Conservation (phyloP, 2,888 invertebrate species). For the Lamellibrachia satsuma region DNA sequence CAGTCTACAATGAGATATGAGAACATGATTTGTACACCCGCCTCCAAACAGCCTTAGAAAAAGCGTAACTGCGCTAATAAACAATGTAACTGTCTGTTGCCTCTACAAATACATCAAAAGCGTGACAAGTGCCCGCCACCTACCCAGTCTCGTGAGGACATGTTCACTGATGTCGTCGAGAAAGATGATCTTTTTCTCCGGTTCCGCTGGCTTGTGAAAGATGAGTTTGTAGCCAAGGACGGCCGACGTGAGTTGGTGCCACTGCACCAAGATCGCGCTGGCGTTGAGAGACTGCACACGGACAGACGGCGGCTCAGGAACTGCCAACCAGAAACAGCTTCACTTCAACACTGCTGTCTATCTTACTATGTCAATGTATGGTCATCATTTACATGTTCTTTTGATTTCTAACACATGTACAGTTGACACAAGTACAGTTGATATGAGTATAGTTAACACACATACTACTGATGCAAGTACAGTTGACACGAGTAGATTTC, state of each 20-base stretch:
- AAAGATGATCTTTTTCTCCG: background rate
- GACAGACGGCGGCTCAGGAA: background rate
- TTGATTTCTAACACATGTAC: background rate
- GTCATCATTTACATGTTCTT: background rate
- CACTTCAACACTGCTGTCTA: background rate
- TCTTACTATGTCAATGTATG: background rate
- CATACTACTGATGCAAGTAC: too few relatives aligned
- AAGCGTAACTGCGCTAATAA: too few relatives aligned
- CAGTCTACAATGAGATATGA: too few relatives aligned
- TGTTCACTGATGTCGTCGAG: background rate
- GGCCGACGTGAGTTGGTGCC: background rate
- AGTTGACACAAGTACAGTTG: background rate
- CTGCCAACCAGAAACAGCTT: background rate
- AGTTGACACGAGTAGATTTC: too few relatives aligned
- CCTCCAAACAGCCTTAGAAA: too few relatives aligned
- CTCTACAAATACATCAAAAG: background rate
- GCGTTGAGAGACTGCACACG: background rate
- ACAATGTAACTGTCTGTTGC: background rate
- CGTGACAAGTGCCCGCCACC: background rate
- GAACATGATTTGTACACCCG: too few relatives aligned
- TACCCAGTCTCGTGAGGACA: background rate
- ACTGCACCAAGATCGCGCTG: conserved; percentile 10
- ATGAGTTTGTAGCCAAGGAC: conserved; percentile 1
- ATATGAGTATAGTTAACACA: too few relatives aligned
- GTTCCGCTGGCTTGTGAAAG: background rate